phyloP scores from a whole-genome alignment of 2,888 invertebrate genomes.

The Ennomos quercinarius region DNA sequence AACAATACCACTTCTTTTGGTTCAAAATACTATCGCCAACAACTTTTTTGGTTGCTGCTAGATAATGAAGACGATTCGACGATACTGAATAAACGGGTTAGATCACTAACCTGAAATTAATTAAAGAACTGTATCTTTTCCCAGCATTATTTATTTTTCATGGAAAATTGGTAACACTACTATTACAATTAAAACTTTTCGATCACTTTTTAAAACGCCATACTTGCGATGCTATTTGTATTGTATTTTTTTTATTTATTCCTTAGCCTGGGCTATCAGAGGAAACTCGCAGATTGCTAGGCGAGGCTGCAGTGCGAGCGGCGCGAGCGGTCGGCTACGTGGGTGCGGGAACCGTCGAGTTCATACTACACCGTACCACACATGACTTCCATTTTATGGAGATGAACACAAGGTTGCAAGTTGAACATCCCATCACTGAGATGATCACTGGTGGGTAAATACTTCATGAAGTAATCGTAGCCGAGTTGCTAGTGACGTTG shows the following conservation, averaged over 20 bases:
- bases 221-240: not conserved
- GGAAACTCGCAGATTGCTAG: slow-evolving; percentile 90
- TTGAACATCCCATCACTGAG: slow-evolving; percentile 98
- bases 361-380: slow-evolving; percentile 94
- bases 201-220: not conserved
- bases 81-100: no score
- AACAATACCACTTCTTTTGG: no score
- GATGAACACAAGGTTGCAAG: slow-evolving; percentile 99
- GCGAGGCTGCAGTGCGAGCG: slow-evolving; percentile 96
- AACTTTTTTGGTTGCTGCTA: no score
- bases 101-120: no score
- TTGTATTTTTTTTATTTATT: not conserved
- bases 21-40: no score
- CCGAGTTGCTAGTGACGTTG: no score
- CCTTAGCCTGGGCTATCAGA: slow-evolving; percentile 92
- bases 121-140: no score
- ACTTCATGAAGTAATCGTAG: no score
- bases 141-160: no score
- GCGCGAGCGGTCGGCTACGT: slow-evolving; percentile 98
- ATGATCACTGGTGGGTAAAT: slow-evolving; percentile 92
- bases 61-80: no score
- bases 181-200: no score
- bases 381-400: slow-evolving; percentile 99
- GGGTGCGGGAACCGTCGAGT: slow-evolving; percentile 99
- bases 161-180: no score